These are phyloP conservation scores for Poliocrania exsul DNA, from an alignment of 2,797 vertebrate genomes.

Conservation along the genomic window DNA sequence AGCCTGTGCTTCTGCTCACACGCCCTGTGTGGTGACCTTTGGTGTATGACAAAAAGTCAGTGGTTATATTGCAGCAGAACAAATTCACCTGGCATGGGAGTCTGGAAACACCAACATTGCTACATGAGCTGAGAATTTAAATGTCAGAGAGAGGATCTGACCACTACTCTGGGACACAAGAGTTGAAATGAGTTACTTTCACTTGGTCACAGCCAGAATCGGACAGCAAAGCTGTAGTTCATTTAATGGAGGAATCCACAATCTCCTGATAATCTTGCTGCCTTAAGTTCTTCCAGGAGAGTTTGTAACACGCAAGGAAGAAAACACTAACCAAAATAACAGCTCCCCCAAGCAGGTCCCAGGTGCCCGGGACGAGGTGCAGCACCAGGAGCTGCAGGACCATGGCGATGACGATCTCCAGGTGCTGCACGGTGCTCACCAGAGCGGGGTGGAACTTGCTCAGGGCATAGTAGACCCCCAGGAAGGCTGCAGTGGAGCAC, in stretches of 20 bases:
- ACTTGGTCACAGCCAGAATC: constrained; percentile 29
- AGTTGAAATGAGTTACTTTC: constrained; percentile 54
- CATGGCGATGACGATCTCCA: constrained; percentile 93
- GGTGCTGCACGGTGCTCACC: constrained; percentile 94
- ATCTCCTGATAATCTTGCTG: constrained; percentile 94
- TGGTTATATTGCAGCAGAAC: neutral
- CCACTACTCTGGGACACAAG: constrained; percentile 77
- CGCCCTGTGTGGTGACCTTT: neutral
- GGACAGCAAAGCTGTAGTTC: constrained; percentile 41
- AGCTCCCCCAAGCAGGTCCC: constrained; percentile 87
- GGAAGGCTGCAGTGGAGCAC: constrained; percentile 90
- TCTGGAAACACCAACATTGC: neutral
- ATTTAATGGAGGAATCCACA: constrained; percentile 94
- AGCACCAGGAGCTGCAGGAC: constrained; percentile 88
- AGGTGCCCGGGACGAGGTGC: constrained; percentile 83
- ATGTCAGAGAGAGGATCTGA: constrained; percentile 65
- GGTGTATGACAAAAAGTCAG: neutral
- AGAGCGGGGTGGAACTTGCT: constrained; percentile 93
- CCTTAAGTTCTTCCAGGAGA: constrained; percentile 84
- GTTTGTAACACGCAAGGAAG: constrained; percentile 89
- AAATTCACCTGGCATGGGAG: neutral
- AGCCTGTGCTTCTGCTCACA: neutral
- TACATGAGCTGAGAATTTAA: neutral
- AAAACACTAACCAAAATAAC: constrained; percentile 90
- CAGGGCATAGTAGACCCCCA: constrained; percentile 93